A percentile compares a stretch with the other conserved stretches of the same genome.
These are phyloP conservation scores for Drosophila aldrichi DNA, from an alignment of 2,888 invertebrate species.

Conservation along the genomic window DNA sequence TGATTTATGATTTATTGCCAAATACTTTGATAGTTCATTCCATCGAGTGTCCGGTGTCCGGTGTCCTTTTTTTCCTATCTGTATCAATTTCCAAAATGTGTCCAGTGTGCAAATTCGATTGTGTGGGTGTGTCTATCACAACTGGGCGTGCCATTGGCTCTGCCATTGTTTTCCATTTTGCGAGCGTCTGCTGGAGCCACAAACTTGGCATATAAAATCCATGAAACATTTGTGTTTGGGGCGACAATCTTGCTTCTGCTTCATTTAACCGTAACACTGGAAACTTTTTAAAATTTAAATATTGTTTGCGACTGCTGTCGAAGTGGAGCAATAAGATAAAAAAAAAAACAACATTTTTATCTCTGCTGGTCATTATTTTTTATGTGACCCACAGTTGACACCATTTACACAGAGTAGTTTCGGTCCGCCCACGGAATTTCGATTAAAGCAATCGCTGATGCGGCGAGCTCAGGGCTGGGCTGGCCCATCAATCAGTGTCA, in stretches of 20 bases:
- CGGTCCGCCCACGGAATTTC: constrained; percentile 44
- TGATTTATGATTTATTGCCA: constrained; percentile 83
- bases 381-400: constrained; percentile 69
- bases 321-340: constrained; percentile 74
- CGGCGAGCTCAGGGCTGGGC: constrained; percentile 66
- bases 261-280: constrained; percentile 82
- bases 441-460: constrained; percentile 73
- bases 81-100: constrained; percentile 76
- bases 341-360: constrained; percentile 70
- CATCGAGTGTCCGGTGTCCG: constrained; percentile 28
- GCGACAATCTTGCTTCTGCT: constrained; percentile 84
- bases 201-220: constrained; percentile 1
- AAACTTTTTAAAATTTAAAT: constrained; percentile 79
- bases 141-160: constrained; percentile 53
- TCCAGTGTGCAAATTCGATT: constrained; percentile 70
- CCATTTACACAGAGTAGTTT: constrained; percentile 67
- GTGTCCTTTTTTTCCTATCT: constrained; percentile 12
- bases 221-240: constrained; percentile 30
- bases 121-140: constrained; percentile 41
- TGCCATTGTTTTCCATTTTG: constrained; percentile 36
- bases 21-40: constrained; percentile 68
- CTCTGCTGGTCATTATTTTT: constrained; percentile 73
- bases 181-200: constrained; percentile 26
- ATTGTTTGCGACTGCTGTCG: constrained; percentile 64
- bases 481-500: constrained; percentile 71